Evolutionary conservation across 1,140 invertebrate species (phyloP).

Genomic region (Brachionus asplanchnoidis): DNA sequence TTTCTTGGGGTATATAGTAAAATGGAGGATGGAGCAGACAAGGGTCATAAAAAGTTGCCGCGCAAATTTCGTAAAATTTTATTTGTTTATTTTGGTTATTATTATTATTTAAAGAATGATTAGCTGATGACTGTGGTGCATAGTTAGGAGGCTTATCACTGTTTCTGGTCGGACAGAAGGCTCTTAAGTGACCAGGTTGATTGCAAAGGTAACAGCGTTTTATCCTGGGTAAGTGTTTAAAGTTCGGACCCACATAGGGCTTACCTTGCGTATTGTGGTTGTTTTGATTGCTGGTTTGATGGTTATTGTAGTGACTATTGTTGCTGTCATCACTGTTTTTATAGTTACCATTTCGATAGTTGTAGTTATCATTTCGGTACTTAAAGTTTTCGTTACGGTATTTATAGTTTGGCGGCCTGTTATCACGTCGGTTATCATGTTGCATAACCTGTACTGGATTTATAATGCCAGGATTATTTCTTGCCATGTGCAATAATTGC

Average conservation of each 20-base stretch:
- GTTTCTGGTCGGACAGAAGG: neutral
- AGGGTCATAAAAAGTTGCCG: neutral
- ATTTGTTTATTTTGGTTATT: neutral
- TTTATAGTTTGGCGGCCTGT: too few relatives aligned
- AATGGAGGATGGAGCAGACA: neutral
- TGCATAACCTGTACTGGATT: too few relatives aligned
- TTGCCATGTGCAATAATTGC: neutral
- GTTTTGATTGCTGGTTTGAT: too few relatives aligned
- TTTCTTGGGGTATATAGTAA: neutral
- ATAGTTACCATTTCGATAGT: too few relatives aligned
- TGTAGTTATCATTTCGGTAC: too few relatives aligned
- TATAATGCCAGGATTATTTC: neutral
- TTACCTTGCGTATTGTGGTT: too few relatives aligned
- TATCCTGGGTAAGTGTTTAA: too few relatives aligned
- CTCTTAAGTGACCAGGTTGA: neutral
- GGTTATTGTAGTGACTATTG: too few relatives aligned
- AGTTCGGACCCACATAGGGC: too few relatives aligned
- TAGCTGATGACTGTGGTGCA: too few relatives aligned
- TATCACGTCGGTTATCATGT: neutral
- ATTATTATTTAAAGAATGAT: neutral
- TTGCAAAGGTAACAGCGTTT: neutral
- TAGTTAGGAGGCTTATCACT: neutral
- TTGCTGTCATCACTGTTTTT: too few relatives aligned
- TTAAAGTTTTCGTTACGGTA: too few relatives aligned
- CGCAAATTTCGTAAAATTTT: neutral